Evolutionary conservation across 2,888 invertebrate species (phyloP), one percentile per base, ranked within the genome.

Genomic region (Linnaemya tessellans): DNA sequence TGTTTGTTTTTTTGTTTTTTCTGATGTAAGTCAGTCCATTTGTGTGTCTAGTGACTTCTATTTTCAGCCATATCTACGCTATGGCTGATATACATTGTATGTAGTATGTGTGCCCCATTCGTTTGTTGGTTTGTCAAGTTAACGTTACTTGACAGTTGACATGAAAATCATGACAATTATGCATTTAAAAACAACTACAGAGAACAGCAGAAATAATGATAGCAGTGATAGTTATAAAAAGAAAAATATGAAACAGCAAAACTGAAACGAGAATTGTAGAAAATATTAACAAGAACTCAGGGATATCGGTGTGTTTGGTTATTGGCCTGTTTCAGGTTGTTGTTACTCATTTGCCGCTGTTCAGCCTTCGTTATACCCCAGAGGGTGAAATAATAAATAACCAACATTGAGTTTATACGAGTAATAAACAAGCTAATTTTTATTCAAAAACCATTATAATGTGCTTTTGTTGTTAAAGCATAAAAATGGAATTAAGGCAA

Each of bases 121-220:
- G 65, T 80, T 11, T 71, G 30, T 35, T 58, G 30, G 54, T 78
- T 60, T 77, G 83, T 83, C 79, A 81, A 75, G 65, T 82, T 75
- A 85, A 82, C 70, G 65, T 75, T 75, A 67, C 75, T 80, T 83
- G 84, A 81, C 86, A 86, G 86, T 83, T 83, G 86, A 87, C 84
- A 84, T 79, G 71, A 86, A 86, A 86, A 86, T 86, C 79, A 84
- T 78, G 81, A 86, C 79, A 79, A 86, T 84, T 80, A 78, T 79
- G 73, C 79, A 73, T 54, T 65, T 18, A 68, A 71, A 11, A 68
- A 56, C 41, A 70, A 75, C 64, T 64, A 71, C n/a, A 74, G 11
- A 41, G 30, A 74, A 35, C 22, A 74, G 35, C 35, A 22, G 70
- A 58, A 71, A 41, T 30, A 46, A 70, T 65, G n/a, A 43, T 43